Evolutionary conservation across 2,113 vertebrate genomes (phyloP).

Genomic region (Crotophaga sulcirostris): DNA sequence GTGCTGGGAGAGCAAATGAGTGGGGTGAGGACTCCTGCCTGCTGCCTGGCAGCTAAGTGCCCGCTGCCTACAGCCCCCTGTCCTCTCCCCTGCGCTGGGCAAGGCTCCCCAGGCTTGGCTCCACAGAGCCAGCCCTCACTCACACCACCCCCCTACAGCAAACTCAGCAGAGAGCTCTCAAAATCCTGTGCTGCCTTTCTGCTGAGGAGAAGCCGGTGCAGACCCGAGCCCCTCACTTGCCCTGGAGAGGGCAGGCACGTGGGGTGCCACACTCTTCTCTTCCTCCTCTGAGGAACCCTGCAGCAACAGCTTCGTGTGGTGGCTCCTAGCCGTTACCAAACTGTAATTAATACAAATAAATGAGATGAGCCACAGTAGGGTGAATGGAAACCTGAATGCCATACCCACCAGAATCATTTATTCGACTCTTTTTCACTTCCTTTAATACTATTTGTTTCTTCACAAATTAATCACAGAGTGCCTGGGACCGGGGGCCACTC

Average conservation of each 20-base stretch:
- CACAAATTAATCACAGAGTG: not conserved
- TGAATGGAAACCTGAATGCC: not conserved
- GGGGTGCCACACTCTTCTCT: not conserved
- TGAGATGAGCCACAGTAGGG: not conserved
- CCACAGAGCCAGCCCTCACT: not conserved
- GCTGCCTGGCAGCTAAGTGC: not conserved
- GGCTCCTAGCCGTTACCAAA: not conserved
- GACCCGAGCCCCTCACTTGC: not conserved
- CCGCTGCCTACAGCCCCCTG: not conserved
- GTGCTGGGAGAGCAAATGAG: not conserved
- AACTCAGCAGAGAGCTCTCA: accelerated
- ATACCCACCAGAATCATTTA: not conserved
- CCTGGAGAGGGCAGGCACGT: not conserved
- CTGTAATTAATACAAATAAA: constrained; percentile 1
- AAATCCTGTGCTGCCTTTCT: not conserved
- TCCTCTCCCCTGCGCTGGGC: not conserved
- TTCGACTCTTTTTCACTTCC: not conserved
- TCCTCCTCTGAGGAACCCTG: not conserved
- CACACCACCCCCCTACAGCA: not conserved
- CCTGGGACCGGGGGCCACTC: not conserved
- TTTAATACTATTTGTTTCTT: not conserved
- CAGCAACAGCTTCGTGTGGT: not conserved
- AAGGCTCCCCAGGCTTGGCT: not conserved
- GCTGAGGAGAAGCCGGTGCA: accelerated
- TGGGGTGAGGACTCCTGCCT: not conserved